A percentile compares a stretch with the other conserved stretches of the same genome.
Conservation (phyloP, 2,888 invertebrate genomes). For the Tribolium freemani region DNA sequence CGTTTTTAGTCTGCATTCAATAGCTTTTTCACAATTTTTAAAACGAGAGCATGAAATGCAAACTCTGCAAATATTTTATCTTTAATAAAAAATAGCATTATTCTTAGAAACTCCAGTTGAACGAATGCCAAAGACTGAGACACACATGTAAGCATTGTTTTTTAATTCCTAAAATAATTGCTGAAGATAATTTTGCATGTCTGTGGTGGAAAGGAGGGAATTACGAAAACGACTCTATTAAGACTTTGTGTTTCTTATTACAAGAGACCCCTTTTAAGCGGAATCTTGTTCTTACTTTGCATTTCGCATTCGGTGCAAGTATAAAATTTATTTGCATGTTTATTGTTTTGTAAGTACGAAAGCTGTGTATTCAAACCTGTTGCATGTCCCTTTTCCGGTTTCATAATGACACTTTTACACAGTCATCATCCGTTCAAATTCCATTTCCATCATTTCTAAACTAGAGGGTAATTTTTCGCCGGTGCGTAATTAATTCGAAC, state of each 20-base stretch:
- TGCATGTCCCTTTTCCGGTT: conserved; percentile 17
- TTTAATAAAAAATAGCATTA: neutral
- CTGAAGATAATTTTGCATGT: neutral
- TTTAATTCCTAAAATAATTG: neutral
- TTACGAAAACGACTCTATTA: neutral
- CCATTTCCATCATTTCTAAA: conserved; percentile 1
- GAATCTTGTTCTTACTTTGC: neutral
- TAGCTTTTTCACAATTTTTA: neutral
- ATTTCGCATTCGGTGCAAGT: neutral
- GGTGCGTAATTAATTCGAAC: conserved; percentile 18
- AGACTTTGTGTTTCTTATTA: neutral
- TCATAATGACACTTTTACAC: conserved; percentile 13
- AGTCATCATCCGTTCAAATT: conserved; percentile 6
- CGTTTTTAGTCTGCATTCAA: neutral
- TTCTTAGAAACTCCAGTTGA: neutral
- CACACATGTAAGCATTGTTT: no score
- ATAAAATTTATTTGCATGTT: conserved; percentile 28
- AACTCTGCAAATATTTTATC: conserved; percentile 5
- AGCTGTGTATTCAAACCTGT: conserved; percentile 25
- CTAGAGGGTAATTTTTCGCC: conserved; percentile 10
- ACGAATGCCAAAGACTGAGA: neutral
- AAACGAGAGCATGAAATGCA: neutral
- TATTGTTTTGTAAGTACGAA: conserved; percentile 31
- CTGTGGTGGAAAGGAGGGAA: neutral
- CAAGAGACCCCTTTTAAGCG: neutral